Conservation (phyloP, 2,797 vertebrate species). For the Brotula barbata region DNA sequence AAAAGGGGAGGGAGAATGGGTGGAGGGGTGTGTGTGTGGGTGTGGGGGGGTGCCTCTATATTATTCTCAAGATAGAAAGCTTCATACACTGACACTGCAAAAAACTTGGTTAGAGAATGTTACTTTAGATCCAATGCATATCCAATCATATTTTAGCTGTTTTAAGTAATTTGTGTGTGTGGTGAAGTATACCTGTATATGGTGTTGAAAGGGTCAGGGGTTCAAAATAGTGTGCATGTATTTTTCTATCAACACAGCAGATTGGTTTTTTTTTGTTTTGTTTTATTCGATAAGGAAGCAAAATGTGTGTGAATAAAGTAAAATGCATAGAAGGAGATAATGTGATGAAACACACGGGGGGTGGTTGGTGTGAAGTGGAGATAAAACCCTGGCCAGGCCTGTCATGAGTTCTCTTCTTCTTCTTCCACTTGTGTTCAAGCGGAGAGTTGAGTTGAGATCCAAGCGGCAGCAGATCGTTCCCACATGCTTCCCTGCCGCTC, state of each 20-base stretch:
- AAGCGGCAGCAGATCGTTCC: conserved; percentile 92
- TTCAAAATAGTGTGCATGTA: no score
- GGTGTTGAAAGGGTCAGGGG: no score
- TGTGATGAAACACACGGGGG: background rate
- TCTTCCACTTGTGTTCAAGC: conserved; percentile 44
- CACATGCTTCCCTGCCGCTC: conserved; percentile 98
- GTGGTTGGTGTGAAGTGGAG: background rate
- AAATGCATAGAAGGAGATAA: background rate
- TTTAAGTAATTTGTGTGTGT: no score
- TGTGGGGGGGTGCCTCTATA: conserved; percentile 38
- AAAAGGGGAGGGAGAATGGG: conserved; percentile 49
- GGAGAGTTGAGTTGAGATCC: conserved; percentile 56
- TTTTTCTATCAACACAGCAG: no score
- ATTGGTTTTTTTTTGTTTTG: no score
- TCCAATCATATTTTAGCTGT: no score
- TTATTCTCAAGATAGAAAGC: conserved; percentile 63
- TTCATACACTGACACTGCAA: conserved; percentile 52
- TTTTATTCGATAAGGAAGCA: background rate
- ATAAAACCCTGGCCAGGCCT: conserved; percentile 14
- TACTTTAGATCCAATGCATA: conserved; percentile 20
- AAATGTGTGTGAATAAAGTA: background rate
- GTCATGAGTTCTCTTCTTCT: conserved; percentile 46
- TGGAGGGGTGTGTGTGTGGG: no score
- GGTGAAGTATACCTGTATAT: no score
- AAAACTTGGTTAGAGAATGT: conserved; percentile 34